Conservation (phyloP, 2,113 vertebrate species). For the Leuciscus idus region DNA sequence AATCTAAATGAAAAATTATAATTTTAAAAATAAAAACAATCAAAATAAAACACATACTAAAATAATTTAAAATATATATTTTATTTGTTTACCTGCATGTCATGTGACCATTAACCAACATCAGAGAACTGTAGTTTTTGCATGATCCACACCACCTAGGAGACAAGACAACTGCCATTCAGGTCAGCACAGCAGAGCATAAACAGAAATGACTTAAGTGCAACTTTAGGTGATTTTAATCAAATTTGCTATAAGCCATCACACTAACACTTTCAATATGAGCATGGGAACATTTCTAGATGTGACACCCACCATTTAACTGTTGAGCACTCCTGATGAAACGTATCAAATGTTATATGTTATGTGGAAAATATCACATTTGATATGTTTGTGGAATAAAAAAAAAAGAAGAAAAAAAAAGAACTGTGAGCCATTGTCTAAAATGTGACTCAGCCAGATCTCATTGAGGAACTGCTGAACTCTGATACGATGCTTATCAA, state of each 20-base stretch:
- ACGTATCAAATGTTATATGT: neutral
- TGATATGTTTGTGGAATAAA: neutral
- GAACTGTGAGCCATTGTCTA: neutral
- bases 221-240: neutral
- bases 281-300: neutral
- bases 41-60: no score
- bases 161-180: neutral
- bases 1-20: no score
- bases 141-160: neutral
- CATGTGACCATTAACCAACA: no score
- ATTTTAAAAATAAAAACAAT: no score
- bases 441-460: slow-evolving; percentile 17
- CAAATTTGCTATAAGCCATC: neutral
- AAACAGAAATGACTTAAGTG: neutral
- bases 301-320: slow-evolving; percentile 10
- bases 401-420: neutral
- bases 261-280: neutral
- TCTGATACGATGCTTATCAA: slow-evolving; percentile 26
- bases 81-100: no score
- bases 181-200: neutral
- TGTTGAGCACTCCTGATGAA: neutral
- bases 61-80: no score
- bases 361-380: neutral
- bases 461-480: slow-evolving; percentile 18
- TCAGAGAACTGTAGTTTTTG: neutral